Evolutionary conservation across 37 sponge, comb jelly and placozoan species (phyloP), one percentile per base, ranked within the genome.

Genomic region (Diacarnus erythraeanus): DNA sequence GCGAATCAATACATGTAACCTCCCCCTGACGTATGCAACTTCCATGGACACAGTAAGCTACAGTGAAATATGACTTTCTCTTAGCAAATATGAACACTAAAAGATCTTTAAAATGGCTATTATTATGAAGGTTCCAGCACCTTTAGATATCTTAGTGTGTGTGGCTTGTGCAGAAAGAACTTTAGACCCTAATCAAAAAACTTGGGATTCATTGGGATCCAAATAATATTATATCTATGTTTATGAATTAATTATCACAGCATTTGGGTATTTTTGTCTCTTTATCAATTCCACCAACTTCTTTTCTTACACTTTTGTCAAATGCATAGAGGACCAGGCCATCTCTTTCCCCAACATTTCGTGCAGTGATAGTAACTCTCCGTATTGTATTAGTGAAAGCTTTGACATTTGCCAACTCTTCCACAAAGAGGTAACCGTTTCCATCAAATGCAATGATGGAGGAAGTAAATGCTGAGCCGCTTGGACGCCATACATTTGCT

Each of bases 391-490:
- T n/a, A 10, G 3, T 18, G 35, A 63, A 82, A 25, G 63, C 56
- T 5, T 35, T 0, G 2, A 42, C 31, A 31, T 23, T 18, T 42
- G 43, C 64, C 26, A 82, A 64, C 65, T 44, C 41, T 12, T 63
- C 63, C 23, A 72, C 72, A 21, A 31, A 73, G 34, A 82, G 64
- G 51, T 78, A 85, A 41, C 85, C 85, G 30, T 21, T 72, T 0
- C 85, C 85, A 71, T 85, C 73, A 59, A 85, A 85, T 17, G 85
- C 77, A 63, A 85, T 38, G 35, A 43, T 61, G 12, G 51, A 47
- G 51, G 6, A 6, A 47, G 51, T 15, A 15, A 15, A 6, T 47
- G 6, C 51, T n/a, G 38, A 17, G 47, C 56, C 74, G 21, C 41
- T 12, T 5, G 29, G 17, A 30, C 39, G 65, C 82, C 74, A 64